Percentiles rank a stretch among this genome's conserved stretches.
phyloP scores from a whole-genome alignment of 2,797 vertebrate species.

The Fundulus diaphanus region DNA sequence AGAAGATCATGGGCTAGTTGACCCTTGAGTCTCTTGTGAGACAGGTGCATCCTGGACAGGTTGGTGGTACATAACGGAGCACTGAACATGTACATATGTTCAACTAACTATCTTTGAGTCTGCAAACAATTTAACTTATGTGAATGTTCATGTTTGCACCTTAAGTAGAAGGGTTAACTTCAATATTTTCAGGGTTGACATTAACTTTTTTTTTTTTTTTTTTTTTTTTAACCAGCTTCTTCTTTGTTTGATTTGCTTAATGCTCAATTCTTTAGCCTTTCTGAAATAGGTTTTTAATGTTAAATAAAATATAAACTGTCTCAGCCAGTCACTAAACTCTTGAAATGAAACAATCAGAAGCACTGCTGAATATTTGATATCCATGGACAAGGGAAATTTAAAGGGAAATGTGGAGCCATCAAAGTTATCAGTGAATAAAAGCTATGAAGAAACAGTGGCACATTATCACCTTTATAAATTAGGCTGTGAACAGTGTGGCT shows the following conservation, averaged over 20 bases:
- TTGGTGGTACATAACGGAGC: background rate
- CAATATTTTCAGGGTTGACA: background rate
- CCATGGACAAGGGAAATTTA: conserved; percentile 31
- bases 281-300: background rate
- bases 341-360: conserved; percentile 32
- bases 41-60: background rate
- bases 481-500: conserved; percentile 1
- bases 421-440: conserved; percentile 17
- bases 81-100: conserved; percentile 3
- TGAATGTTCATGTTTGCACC: background rate
- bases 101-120: background rate
- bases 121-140: background rate
- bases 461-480: conserved; percentile 25
- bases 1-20: background rate
- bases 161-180: background rate
- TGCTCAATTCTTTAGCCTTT: background rate
- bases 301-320: conserved; percentile 10
- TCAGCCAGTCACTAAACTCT: background rate
- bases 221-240: background rate
- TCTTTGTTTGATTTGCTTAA: background rate
- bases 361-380: conserved; percentile 44
- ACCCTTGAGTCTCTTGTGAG: background rate
- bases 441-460: conserved; percentile 21
- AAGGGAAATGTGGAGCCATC: conserved; percentile 21
- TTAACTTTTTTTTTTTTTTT: background rate